Percentiles rank a stretch among this genome's conserved stretches.
Evolutionary conservation across 35 echinoderm and acorn worm genomes (phyloP).

Genomic region (Lytechinus pictus): DNA sequence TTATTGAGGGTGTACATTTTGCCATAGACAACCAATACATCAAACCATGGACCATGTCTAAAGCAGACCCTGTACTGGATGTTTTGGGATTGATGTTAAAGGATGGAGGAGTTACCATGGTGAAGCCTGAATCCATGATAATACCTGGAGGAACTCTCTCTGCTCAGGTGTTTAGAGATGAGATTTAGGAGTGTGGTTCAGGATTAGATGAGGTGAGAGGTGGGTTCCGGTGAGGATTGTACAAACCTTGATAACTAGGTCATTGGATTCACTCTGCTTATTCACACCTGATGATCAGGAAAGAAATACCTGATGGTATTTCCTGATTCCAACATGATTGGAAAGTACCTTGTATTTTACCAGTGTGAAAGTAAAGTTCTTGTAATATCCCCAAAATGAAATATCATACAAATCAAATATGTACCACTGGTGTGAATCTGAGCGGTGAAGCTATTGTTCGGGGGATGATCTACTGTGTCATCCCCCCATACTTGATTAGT

Average conservation of each 20-base stretch:
- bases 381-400: no score
- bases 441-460: no score
- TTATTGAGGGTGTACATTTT: no score
- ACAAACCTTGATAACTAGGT: not conserved
- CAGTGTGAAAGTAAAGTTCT: no score
- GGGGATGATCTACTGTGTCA: no score
- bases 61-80: not conserved
- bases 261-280: not conserved
- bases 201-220: not conserved
- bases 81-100: not conserved
- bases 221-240: not conserved
- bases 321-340: no score
- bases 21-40: not conserved
- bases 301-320: no score
- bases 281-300: not conserved
- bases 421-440: no score
- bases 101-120: not conserved
- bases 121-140: not conserved
- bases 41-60: not conserved
- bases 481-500: no score
- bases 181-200: not conserved
- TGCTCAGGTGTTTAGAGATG: slow-evolving; percentile 8
- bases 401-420: no score
- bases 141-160: not conserved
- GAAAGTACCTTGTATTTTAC: no score